phyloP scores from a whole-genome alignment of 2,797 vertebrate genomes.

The Brachyalestes nurse region DNA sequence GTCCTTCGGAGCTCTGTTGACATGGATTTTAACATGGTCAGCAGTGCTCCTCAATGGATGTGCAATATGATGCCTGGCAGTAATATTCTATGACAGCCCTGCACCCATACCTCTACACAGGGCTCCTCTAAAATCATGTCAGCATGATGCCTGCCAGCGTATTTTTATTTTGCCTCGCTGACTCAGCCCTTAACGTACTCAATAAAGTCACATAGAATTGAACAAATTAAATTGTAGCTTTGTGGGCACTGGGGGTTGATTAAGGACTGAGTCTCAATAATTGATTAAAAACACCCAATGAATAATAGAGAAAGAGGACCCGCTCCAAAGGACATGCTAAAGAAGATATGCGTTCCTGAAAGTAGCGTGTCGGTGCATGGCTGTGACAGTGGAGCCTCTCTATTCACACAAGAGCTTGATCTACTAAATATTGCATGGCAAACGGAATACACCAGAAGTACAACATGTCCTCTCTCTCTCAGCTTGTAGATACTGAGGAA shows the following conservation, averaged over 20 bases:
- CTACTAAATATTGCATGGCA: constrained; percentile 53
- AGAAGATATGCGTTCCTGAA: constrained; percentile 1
- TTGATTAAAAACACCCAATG: constrained; percentile 34
- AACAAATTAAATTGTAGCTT: constrained; percentile 18
- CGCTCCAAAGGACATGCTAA: background rate
- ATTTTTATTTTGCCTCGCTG: constrained; percentile 24
- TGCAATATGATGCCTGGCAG: constrained; percentile 19
- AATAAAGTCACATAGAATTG: constrained; percentile 12
- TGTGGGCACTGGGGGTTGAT: background rate
- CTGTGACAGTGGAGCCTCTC: constrained; percentile 12
- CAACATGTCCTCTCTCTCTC: constrained; percentile 1
- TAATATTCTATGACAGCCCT: constrained; percentile 31
- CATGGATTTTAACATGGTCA: constrained; percentile 44
- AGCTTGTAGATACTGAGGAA: constrained; percentile 3
- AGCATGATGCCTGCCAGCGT: constrained; percentile 7
- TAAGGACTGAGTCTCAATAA: constrained; percentile 38
- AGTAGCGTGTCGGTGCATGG: background rate
- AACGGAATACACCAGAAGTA: constrained; percentile 23
- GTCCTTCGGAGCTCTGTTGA: constrained; percentile 34
- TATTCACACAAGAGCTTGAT: constrained; percentile 30
- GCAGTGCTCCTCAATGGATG: constrained; percentile 30
- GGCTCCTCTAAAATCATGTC: constrained; percentile 3
- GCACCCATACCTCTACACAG: constrained; percentile 13
- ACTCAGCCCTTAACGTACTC: constrained; percentile 12
- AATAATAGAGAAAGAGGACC: constrained; percentile 37